Percentiles rank a stretch among this genome's conserved stretches.
Conservation (phyloP, 2,888 invertebrate species). For the Morpho helenor region DNA sequence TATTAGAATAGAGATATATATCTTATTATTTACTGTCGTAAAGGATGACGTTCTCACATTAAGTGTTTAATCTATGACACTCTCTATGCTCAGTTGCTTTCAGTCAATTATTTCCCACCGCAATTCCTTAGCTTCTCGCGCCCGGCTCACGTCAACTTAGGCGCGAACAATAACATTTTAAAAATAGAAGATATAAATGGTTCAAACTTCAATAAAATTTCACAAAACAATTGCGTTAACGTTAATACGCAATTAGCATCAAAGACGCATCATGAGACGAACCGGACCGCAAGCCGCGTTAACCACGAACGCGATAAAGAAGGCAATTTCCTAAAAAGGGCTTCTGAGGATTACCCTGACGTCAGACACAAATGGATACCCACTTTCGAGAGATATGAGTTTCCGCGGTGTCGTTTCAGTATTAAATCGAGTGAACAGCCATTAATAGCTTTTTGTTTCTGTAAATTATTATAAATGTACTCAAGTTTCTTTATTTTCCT, state of each 20-base stretch:
- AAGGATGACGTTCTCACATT: too few species aligned
- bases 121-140: too few species aligned
- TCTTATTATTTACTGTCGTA: too few species aligned
- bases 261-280: slow-evolving; percentile 15
- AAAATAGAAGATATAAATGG: too few species aligned
- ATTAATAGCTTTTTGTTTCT: slow-evolving; percentile 16
- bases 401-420: slow-evolving; percentile 15
- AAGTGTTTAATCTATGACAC: too few species aligned
- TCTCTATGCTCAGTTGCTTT: too few species aligned
- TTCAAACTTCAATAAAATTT: neutral
- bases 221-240: neutral
- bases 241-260: slow-evolving; percentile 5
- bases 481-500: too few species aligned
- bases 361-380: slow-evolving; percentile 27
- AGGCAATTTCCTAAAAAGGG: slow-evolving; percentile 31
- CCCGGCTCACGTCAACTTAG: too few species aligned
- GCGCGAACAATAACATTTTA: too few species aligned
- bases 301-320: slow-evolving; percentile 26
- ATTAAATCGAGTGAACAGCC: slow-evolving; percentile 16
- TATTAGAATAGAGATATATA: too few species aligned
- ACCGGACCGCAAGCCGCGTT: slow-evolving; percentile 13
- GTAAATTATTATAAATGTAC: too few species aligned
- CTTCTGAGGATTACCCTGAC: slow-evolving; percentile 27
- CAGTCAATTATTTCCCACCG: too few species aligned
- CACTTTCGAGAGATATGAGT: slow-evolving; percentile 19